A percentile compares a stretch with the other conserved stretches of the same genome.
Conservation (phyloP, 2,113 vertebrate genomes). For the Otus sunia region DNA sequence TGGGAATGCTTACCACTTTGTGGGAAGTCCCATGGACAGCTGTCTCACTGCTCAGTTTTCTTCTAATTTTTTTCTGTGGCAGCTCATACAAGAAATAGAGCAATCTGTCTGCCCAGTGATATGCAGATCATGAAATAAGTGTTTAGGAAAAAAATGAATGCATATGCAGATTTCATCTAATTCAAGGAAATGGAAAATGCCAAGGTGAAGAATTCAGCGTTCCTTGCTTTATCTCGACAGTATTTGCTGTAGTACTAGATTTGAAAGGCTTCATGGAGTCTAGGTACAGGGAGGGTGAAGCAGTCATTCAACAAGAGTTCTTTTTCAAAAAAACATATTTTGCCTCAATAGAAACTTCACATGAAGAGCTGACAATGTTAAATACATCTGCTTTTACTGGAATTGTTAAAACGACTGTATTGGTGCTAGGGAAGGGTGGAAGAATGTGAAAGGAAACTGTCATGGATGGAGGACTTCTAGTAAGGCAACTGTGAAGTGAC, state of each 20-base stretch:
- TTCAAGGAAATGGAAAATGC: not conserved
- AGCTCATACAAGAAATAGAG: not conserved
- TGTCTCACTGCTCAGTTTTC: not conserved
- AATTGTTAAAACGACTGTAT: not conserved
- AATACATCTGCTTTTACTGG: not conserved
- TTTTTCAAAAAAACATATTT: not conserved
- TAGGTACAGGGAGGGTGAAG: not conserved
- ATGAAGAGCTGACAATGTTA: not conserved
- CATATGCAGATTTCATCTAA: not conserved
- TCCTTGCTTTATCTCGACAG: not conserved
- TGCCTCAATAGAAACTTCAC: not conserved
- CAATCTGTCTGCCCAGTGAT: not conserved
- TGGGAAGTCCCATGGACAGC: not conserved
- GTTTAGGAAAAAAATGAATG: not conserved
- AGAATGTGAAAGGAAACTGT: not conserved
- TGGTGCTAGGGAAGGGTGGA: not conserved
- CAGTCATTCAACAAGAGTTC: not conserved
- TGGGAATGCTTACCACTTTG: not conserved
- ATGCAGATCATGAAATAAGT: not conserved
- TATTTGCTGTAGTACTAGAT: not conserved
- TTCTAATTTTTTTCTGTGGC: not conserved
- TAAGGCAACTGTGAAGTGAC: not conserved
- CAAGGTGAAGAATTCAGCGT: not conserved
- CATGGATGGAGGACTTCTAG: not conserved
- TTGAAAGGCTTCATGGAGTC: not conserved